Percentiles rank a stretch among this genome's conserved stretches.
Conservation (phyloP, 1,140 invertebrate species). For the Leptonema lineaticorne region DNA sequence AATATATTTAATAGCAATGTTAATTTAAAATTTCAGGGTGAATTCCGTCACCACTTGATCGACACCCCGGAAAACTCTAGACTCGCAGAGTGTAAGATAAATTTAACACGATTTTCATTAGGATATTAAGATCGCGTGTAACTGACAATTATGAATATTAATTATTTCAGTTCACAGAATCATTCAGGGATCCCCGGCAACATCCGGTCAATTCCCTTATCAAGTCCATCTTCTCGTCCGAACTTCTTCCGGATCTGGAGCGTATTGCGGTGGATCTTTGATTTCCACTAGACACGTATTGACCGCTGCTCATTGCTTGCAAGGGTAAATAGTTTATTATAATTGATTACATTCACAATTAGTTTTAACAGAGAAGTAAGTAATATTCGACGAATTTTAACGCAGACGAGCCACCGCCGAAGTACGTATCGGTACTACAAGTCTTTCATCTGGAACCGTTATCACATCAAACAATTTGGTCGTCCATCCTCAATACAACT, state of each 20-base stretch:
- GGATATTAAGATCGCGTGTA: not conserved
- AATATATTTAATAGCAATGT: not conserved
- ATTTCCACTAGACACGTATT: conserved; percentile 51
- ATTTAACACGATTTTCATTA: not conserved
- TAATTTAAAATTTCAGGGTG: not conserved
- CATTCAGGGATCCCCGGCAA: conserved; percentile 44
- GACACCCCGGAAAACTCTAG: not conserved
- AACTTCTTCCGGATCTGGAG: not conserved
- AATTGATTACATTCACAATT: not conserved
- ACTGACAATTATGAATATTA: not conserved
- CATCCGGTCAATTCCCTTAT: conserved; percentile 47
- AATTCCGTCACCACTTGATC: not conserved
- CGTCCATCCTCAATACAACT: conserved; percentile 23
- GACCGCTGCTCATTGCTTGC: conserved; percentile 56
- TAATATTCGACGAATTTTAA: conserved; percentile 13
- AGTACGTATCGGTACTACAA: not conserved
- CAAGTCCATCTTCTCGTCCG: conserved; percentile 46
- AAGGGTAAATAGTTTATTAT: conserved; percentile 29
- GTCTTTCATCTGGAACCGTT: not conserved
- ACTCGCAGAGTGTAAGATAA: not conserved
- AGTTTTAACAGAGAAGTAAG: not conserved
- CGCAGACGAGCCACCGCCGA: not conserved
- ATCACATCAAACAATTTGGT: not conserved
- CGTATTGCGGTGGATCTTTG: conserved; percentile 52
- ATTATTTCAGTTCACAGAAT: conserved; percentile 39